Evolutionary conservation across 2,888 invertebrate species (phyloP).

Genomic region (Hemithea aestivaria): DNA sequence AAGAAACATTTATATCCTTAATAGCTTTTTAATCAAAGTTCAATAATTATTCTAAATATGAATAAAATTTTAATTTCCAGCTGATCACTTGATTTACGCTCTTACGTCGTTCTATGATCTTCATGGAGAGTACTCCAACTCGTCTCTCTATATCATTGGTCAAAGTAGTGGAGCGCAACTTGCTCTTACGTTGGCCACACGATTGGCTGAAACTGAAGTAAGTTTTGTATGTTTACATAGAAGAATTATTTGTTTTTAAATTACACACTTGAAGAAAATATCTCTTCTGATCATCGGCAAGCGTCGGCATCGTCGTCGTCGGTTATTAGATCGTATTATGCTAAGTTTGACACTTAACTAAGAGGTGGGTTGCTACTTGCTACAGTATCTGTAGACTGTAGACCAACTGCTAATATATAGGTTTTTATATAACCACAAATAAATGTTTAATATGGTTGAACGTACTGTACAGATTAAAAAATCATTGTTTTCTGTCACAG

Average conservation of each 20-base stretch:
- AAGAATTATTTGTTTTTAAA: too few relatives aligned
- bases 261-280: too few relatives aligned
- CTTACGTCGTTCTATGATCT: slow-evolving; percentile 82
- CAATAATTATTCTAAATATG: not conserved
- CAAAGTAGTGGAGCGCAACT: slow-evolving; percentile 95
- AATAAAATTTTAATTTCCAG: slow-evolving; percentile 49
- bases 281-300: too few relatives aligned
- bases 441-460: too few relatives aligned
- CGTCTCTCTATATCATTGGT: slow-evolving; percentile 89
- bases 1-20: slow-evolving; percentile 13
- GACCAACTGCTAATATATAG: too few relatives aligned
- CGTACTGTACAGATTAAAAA: not conserved
- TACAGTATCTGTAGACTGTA: too few relatives aligned
- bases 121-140: slow-evolving; percentile 80
- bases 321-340: too few relatives aligned
- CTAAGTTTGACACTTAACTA: too few relatives aligned
- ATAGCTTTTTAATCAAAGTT: not conserved
- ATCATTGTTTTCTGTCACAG: slow-evolving; percentile 39
- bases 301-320: too few relatives aligned
- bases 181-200: slow-evolving; percentile 85
- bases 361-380: too few relatives aligned
- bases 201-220: slow-evolving; percentile 66
- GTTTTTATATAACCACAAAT: too few relatives aligned
- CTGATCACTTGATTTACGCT: slow-evolving; percentile 83
- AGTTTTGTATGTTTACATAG: too few relatives aligned